A percentile compares a stretch with the other conserved stretches of the same genome.
These are phyloP conservation scores for Ceratoteleas bidentatus DNA, from an alignment of 1,140 invertebrate species.

Conservation along the genomic window DNA sequence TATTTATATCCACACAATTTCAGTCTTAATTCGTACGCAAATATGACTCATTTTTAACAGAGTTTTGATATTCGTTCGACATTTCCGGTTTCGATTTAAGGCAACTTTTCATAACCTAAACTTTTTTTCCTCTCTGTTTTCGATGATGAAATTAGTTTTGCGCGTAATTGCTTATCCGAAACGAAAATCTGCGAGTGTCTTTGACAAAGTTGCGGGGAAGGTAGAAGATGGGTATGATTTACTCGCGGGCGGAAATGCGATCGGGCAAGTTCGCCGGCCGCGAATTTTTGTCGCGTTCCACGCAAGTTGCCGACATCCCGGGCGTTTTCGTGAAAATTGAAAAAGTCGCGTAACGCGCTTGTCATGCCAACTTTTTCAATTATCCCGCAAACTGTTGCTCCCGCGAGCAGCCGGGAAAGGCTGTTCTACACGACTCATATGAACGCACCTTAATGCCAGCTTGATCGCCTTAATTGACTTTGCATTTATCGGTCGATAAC, in stretches of 20 bases:
- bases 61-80: background rate
- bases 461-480: no score
- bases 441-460: no score
- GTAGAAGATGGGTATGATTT: slow-evolving; percentile 51
- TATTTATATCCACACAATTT: no score
- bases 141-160: background rate
- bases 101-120: background rate
- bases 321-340: slow-evolving; percentile 62
- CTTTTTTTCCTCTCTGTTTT: no score
- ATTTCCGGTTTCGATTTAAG: no score
- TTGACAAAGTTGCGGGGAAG: slow-evolving; percentile 31
- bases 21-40: no score
- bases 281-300: slow-evolving; percentile 45
- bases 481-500: no score
- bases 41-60: no score
- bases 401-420: slow-evolving; percentile 47
- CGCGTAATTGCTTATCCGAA: slow-evolving; percentile 39
- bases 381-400: slow-evolving; percentile 65
- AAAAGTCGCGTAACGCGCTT: slow-evolving; percentile 57
- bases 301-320: slow-evolving; percentile 61
- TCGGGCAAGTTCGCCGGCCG: slow-evolving; percentile 47
- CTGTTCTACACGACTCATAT: background rate
- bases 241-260: slow-evolving; percentile 48
- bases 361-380: slow-evolving; percentile 66
- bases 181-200: slow-evolving; percentile 46